These are phyloP conservation scores for Thripadectes ignobilis DNA, from an alignment of 2,797 vertebrate genomes.

Conservation along the genomic window DNA sequence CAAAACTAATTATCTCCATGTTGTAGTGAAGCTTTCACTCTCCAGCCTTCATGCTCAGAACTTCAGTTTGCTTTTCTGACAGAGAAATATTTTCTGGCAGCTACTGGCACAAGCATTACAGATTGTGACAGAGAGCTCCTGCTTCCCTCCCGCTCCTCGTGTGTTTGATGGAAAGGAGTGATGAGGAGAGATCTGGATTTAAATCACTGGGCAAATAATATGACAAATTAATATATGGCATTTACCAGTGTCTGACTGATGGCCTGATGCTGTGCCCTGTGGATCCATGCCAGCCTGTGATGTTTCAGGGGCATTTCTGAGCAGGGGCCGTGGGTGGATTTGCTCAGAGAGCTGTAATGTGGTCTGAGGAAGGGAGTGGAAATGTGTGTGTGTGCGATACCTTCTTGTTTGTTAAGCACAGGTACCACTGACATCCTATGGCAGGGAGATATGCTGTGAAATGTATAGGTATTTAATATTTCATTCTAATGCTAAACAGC, in stretches of 20 bases:
- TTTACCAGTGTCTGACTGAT: not conserved
- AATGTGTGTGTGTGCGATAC: not conserved
- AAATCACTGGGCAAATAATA: conserved; percentile 9
- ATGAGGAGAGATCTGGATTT: not conserved
- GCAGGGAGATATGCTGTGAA: not conserved
- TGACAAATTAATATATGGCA: conserved; percentile 21
- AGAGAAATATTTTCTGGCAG: conserved; percentile 40
- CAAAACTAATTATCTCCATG: conserved; percentile 14
- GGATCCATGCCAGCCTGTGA: rapidly evolving
- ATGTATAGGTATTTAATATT: not conserved
- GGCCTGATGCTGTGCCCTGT: not conserved
- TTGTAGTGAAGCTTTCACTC: conserved; percentile 3
- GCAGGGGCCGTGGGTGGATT: not conserved
- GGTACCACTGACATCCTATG: not conserved
- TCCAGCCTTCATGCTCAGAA: not conserved
- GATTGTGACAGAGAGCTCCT: conserved; percentile 30
- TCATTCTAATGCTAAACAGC: not conserved
- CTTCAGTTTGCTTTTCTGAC: not conserved
- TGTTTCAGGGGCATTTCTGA: not conserved
- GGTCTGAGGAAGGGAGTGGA: not conserved
- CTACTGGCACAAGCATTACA: not conserved
- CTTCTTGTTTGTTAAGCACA: not conserved
- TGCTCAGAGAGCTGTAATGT: not conserved
- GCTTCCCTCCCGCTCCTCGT: not conserved
- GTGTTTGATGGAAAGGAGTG: not conserved